Conservation (phyloP, 35 echinoderm and acorn worm genomes). For the Diadema setosum region DNA sequence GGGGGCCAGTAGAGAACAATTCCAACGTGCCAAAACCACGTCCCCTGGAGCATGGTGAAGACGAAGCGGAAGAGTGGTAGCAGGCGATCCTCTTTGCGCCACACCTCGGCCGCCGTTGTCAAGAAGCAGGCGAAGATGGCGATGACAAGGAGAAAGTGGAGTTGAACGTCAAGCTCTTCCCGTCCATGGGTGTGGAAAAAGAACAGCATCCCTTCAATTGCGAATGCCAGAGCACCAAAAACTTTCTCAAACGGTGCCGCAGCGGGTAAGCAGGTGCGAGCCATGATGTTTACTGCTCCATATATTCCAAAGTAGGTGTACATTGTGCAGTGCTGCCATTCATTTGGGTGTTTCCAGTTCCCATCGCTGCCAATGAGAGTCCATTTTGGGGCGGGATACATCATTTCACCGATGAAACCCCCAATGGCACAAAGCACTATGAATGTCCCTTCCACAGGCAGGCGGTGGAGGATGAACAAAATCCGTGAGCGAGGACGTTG, state of each 20-base stretch:
- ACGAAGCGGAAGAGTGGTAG: constrained; percentile 60
- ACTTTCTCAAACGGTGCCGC: constrained; percentile 61
- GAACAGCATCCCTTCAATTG: constrained; percentile 83
- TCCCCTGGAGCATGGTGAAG: constrained; percentile 81
- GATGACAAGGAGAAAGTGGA: constrained; percentile 64
- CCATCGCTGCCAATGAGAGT: constrained; percentile 55
- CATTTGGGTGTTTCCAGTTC: constrained; percentile 46
- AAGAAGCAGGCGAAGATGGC: constrained; percentile 60
- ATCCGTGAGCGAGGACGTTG: constrained; percentile 29
- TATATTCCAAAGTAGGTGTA: constrained; percentile 92
- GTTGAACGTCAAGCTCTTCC: constrained; percentile 58
- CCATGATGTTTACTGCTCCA: constrained; percentile 27
- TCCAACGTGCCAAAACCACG: constrained; percentile 86
- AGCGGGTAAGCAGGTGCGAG: constrained; percentile 26
- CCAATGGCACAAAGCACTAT: constrained; percentile 50
- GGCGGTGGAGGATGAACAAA: constrained; percentile 27
- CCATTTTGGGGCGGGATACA: constrained; percentile 67
- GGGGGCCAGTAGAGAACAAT: constrained; percentile 74
- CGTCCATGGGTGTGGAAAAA: constrained; percentile 75
- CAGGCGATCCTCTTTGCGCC: constrained; percentile 32
- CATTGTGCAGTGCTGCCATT: constrained; percentile 98
- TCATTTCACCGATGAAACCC: constrained; percentile 81
- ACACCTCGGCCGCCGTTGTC: constrained; percentile 34
- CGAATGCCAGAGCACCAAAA: constrained; percentile 67
- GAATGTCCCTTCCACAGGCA: constrained; percentile 65